Base-by-base conservation (phyloP, 2,797 vertebrate genomes). In the Poecilia velifera region DNA sequence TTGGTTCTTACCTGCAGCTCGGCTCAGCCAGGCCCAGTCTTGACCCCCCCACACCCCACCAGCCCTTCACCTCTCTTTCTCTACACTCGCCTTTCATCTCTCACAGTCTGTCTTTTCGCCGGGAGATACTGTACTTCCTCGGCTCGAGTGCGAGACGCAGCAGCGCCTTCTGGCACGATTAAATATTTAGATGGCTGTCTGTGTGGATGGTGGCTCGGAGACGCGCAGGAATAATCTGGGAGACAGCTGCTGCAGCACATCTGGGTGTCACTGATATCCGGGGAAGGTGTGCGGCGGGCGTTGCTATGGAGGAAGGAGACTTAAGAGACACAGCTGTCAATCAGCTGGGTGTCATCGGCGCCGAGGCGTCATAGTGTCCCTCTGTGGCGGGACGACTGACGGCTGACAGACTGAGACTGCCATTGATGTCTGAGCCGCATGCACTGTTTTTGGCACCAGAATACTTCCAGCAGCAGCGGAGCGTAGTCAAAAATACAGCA, bases 221-320 rank as follows among this genome's bases (percentile, higher is more conserved):
- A 88, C 84, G 84, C 76, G 43, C 83, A 86, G 90, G 91, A 93
- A 91, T 93, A 93, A 95, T 94, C 92, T 93, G 81, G 77, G 87
- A 91, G 93, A 92, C 93, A 95, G 92, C 93, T 93, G 95, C 92
- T 93, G 46, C 70, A 25, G 87, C 93, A 93, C 94, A 95, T 95
- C 94, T 95, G 95, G 94, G 91, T 93, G 94, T 94, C 93, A 94
- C 91, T 86, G 93, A 94, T 93, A 94, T 92, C 82, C 74, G 78
- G 62, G 89, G 91, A 88, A 87, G 91, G 93, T 88, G 92, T 89
- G 90, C 31, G 87, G 76, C 88, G 86, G 90, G 82, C 80, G 88
- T 85, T 76, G 85, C 82, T 22, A 46, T 73, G 87, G 84, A 74
- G 76, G 78, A 71, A 84, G 74, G 84, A 55, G 88, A 72, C 84